Conservation (phyloP, 2,888 invertebrate genomes). For the Luperina nickerlii region DNA sequence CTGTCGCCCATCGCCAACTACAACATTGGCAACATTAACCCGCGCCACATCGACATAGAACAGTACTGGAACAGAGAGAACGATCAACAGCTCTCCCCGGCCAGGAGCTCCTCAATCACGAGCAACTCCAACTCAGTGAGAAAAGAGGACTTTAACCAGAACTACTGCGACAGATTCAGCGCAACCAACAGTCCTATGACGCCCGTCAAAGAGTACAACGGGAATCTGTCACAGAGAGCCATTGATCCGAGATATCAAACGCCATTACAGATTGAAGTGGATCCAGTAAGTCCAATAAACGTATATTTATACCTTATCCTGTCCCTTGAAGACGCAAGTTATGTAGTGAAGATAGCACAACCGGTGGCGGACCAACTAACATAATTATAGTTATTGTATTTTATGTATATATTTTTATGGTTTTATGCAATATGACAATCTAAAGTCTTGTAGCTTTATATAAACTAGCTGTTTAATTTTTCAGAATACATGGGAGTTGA, state of each 20-base stretch:
- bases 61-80: conserved; percentile 83
- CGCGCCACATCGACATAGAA: conserved; percentile 86
- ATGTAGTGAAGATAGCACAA: conserved; percentile 54
- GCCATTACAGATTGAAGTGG: conserved; percentile 92
- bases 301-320: conserved; percentile 65
- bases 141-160: conserved; percentile 86
- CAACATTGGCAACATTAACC: conserved; percentile 89
- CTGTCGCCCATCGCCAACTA: conserved; percentile 87
- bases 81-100: conserved; percentile 79
- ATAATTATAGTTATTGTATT: conserved; percentile 43
- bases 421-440: conserved; percentile 25
- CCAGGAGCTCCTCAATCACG: conserved; percentile 78
- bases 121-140: conserved; percentile 81
- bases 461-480: conserved; percentile 66
- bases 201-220: conserved; percentile 81
- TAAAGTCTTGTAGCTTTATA: background rate
- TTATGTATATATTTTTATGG: conserved; percentile 44
- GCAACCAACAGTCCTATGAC: conserved; percentile 82
- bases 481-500: conserved; percentile 92
- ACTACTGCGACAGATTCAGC: conserved; percentile 84
- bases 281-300: conserved; percentile 91
- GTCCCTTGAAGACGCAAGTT: conserved; percentile 62
- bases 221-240: conserved; percentile 79
- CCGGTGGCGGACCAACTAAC: conserved; percentile 56
- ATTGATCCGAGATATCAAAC: conserved; percentile 84